Percentiles rank a stretch among this genome's conserved stretches.
Evolutionary conservation across 2,113 vertebrate genomes (phyloP).

Genomic region (Eira barbara): DNA sequence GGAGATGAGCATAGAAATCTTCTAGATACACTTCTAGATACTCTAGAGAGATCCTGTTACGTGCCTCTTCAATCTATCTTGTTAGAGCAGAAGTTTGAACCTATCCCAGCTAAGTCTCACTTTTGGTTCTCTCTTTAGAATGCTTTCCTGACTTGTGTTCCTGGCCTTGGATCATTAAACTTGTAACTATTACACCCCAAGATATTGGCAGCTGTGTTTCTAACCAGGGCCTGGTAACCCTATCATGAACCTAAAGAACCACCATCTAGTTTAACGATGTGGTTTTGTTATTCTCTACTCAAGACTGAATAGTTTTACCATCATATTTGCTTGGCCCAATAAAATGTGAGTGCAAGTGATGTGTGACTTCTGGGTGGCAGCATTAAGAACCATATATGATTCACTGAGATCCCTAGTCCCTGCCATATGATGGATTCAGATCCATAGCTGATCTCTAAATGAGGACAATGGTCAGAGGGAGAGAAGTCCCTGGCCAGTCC

Average conservation of each 20-base stretch:
- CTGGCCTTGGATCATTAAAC: neutral
- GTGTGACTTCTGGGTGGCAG: neutral
- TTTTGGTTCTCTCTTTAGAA: neutral
- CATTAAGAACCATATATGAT: neutral
- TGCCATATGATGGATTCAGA: too few relatives aligned
- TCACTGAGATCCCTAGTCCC: neutral
- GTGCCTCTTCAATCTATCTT: neutral
- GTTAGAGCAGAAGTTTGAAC: neutral
- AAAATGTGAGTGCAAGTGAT: neutral
- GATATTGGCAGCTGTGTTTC: neutral
- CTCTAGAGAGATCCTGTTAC: fast-evolving
- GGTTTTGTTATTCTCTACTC: neutral
- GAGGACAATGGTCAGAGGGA: neutral
- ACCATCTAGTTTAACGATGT: neutral
- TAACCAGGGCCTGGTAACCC: neutral
- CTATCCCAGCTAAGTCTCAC: neutral
- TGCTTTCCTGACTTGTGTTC: neutral
- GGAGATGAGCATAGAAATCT: neutral
- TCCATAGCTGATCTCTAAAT: neutral
- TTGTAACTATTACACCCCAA: neutral
- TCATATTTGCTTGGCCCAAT: neutral
- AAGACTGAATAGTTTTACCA: neutral
- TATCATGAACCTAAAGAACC: neutral
- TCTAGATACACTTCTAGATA: neutral
- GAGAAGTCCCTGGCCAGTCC: neutral